Percentiles rank a stretch among this genome's conserved stretches.
Conservation (phyloP, 2,888 invertebrate species). For the Cantharis rustica region DNA sequence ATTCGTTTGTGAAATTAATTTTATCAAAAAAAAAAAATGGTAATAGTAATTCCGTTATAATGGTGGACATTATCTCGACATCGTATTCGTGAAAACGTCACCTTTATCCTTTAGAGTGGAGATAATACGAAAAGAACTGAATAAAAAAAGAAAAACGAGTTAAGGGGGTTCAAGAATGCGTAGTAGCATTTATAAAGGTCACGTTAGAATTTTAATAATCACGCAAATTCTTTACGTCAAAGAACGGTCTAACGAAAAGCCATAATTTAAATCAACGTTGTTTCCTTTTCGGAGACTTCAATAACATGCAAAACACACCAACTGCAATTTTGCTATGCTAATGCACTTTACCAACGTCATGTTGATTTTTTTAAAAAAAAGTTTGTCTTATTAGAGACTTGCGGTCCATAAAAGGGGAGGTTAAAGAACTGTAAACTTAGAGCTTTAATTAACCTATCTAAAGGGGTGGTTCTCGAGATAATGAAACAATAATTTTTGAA, state of each 20-base stretch:
- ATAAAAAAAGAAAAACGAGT: neutral
- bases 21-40: neutral
- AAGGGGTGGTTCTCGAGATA: neutral
- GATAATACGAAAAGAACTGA: neutral
- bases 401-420: neutral
- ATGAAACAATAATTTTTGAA: neutral
- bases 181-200: neutral
- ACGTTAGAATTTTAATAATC: neutral
- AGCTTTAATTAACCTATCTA: neutral
- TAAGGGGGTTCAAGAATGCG: neutral
- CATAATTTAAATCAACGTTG: neutral
- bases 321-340: neutral
- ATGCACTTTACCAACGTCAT: neutral
- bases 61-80: conserved; percentile 14
- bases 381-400: neutral
- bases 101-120: conserved; percentile 18
- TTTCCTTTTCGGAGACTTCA: neutral
- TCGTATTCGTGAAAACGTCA: conserved; percentile 35
- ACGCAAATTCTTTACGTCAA: neutral
- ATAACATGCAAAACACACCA: neutral
- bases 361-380: neutral
- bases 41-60: neutral
- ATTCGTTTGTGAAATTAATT: neutral
- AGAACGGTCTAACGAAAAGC: neutral
- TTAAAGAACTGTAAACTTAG: neutral